Conservation (phyloP, 2,797 vertebrate genomes). For the Danio tinwini region DNA sequence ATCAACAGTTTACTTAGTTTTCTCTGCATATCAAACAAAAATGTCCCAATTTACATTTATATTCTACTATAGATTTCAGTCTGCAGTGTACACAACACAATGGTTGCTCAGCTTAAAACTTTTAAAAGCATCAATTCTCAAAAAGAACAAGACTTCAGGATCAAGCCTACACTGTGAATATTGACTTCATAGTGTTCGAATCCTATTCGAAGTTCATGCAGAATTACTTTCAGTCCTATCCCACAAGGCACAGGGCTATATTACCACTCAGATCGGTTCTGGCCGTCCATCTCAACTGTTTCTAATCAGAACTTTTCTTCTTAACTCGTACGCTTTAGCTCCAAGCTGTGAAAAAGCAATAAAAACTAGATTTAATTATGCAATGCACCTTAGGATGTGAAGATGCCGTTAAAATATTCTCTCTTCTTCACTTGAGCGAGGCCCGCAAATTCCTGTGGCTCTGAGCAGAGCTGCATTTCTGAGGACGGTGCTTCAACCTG, state of each 20-base stretch:
- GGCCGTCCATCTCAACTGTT: slow-evolving; percentile 2
- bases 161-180: slow-evolving; percentile 21
- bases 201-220: slow-evolving; percentile 10
- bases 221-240: slow-evolving; percentile 20
- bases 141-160: slow-evolving; percentile 1
- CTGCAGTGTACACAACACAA: neutral
- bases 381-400: slow-evolving; percentile 28
- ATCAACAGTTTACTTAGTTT: neutral
- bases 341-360: slow-evolving; percentile 25
- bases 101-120: neutral
- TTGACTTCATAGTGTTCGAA: slow-evolving; percentile 10
- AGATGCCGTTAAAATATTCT: slow-evolving; percentile 34
- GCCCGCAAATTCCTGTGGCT: slow-evolving; percentile 29
- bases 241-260: slow-evolving; percentile 27
- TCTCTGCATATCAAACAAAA: neutral
- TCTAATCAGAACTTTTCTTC: slow-evolving; percentile 19
- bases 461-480: slow-evolving; percentile 29
- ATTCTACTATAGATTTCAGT: neutral
- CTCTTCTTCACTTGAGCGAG: slow-evolving; percentile 8
- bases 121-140: neutral
- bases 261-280: slow-evolving; percentile 4
- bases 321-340: slow-evolving; percentile 19
- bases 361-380: slow-evolving; percentile 26
- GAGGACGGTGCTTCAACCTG: slow-evolving; percentile 33
- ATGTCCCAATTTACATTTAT: neutral